phyloP scores from a whole-genome alignment of 2,113 vertebrate species.

The Oceanodroma tethys region DNA sequence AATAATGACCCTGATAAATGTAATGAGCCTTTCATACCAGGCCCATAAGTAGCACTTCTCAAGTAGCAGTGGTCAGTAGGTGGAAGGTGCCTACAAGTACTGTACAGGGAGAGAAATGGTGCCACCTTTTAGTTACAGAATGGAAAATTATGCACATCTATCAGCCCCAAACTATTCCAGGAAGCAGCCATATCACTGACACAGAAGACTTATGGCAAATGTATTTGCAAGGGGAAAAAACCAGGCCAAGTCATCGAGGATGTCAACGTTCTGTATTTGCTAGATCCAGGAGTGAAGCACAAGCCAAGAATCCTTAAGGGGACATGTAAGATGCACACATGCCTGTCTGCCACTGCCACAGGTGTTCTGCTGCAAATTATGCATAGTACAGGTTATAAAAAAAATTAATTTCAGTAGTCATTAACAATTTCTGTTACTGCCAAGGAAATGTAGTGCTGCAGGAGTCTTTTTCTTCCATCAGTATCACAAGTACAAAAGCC shows the following conservation, averaged over 20 bases:
- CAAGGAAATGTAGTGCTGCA: neutral
- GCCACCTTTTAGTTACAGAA: neutral
- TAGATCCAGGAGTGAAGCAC: neutral
- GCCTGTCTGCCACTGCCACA: neutral
- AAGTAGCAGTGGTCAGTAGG: neutral
- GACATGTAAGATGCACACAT: neutral
- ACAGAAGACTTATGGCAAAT: neutral
- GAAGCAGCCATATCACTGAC: neutral
- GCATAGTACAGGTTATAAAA: neutral
- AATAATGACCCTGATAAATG: neutral
- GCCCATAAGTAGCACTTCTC: neutral
- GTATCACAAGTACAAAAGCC: neutral
- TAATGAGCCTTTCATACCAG: neutral
- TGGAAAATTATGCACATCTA: neutral
- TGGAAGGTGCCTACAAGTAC: neutral
- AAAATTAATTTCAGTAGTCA: neutral
- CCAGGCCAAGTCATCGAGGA: neutral
- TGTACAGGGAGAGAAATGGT: neutral
- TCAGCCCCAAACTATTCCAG: neutral
- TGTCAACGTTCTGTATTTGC: constrained; percentile 20
- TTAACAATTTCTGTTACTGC: neutral
- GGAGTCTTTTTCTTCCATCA: neutral
- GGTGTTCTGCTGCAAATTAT: neutral
- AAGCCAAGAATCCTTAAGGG: neutral
- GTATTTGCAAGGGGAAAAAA: neutral